Percentiles rank a stretch among this genome's conserved stretches.
Evolutionary conservation across 2,113 vertebrate genomes (phyloP).

Genomic region (Gulo gulo): DNA sequence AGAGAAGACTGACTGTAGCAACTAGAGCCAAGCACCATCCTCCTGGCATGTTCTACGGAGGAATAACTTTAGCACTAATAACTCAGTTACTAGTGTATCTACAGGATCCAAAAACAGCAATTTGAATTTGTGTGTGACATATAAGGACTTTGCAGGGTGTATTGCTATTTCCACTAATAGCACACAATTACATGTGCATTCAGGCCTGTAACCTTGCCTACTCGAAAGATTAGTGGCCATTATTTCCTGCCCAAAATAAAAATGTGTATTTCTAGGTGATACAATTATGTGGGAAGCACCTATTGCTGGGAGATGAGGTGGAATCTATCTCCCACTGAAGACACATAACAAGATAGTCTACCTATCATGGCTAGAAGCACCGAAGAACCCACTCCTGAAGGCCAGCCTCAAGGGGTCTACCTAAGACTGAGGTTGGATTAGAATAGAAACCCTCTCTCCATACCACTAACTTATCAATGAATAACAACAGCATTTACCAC

Average conservation of each 20-base stretch:
- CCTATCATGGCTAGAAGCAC: not conserved
- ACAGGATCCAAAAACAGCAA: slow-evolving; percentile 14
- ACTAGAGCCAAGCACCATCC: not conserved
- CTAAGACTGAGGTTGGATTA: not conserved
- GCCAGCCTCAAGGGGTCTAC: not conserved
- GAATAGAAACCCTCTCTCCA: not conserved
- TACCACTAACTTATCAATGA: not conserved
- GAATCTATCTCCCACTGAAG: not conserved
- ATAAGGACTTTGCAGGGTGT: not conserved
- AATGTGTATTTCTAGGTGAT: not conserved
- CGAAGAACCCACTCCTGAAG: not conserved
- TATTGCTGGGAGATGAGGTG: not conserved
- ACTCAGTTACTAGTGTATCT: not conserved
- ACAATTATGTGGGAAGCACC: not conserved
- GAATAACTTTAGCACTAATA: slow-evolving; percentile 11
- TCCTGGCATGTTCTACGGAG: not conserved
- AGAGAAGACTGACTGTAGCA: not conserved
- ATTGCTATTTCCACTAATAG: not conserved
- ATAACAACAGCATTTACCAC: not conserved
- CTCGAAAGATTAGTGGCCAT: not conserved
- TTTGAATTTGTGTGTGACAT: slow-evolving; percentile 33
- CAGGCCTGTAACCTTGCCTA: not conserved
- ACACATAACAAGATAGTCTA: not conserved
- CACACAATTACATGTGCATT: not conserved
- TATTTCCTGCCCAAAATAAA: not conserved